These are phyloP conservation scores for Pseudobourletiella spinata DNA, from an alignment of 1,140 invertebrate species.

Conservation along the genomic window DNA sequence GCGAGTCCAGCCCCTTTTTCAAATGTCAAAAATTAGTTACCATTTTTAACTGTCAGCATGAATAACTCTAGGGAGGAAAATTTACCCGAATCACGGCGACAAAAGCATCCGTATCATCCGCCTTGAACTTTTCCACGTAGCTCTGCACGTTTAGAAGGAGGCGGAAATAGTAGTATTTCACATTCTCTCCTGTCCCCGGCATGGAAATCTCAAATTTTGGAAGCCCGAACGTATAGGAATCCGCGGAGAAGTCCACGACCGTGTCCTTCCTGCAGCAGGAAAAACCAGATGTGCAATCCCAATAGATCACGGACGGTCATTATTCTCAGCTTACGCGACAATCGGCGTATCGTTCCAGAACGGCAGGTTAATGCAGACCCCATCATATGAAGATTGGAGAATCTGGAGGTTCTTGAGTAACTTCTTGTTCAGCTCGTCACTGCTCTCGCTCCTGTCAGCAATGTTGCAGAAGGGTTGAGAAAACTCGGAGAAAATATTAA, in stretches of 20 bases:
- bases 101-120: slow-evolving; percentile 68
- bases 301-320: too few relatives aligned
- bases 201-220: slow-evolving; percentile 17
- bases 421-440: slow-evolving; percentile 22
- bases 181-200: slow-evolving; percentile 17
- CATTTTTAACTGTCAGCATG: too few relatives aligned
- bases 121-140: slow-evolving; percentile 38
- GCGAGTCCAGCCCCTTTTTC: slow-evolving; percentile 31
- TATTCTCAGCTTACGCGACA: slow-evolving; percentile 46
- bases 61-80: too few relatives aligned
- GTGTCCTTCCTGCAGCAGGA: slow-evolving; percentile 9
- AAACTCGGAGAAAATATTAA: slow-evolving; percentile 35
- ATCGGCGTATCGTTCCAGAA: slow-evolving; percentile 51
- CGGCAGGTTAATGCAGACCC: slow-evolving; percentile 48
- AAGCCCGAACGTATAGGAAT: slow-evolving; percentile 19
- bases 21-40: too few relatives aligned
- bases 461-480: slow-evolving; percentile 11
- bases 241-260: slow-evolving; percentile 19
- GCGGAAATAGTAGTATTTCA: slow-evolving; percentile 33
- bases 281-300: not conserved
- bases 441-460: slow-evolving; percentile 1
- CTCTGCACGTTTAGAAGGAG: slow-evolving; percentile 13
- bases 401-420: slow-evolving; percentile 24
- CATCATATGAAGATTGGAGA: slow-evolving; percentile 22
- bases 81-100: slow-evolving; percentile 49